phyloP scores from a whole-genome alignment of 2,797 vertebrate species.

The Pelochelys cantorii region DNA sequence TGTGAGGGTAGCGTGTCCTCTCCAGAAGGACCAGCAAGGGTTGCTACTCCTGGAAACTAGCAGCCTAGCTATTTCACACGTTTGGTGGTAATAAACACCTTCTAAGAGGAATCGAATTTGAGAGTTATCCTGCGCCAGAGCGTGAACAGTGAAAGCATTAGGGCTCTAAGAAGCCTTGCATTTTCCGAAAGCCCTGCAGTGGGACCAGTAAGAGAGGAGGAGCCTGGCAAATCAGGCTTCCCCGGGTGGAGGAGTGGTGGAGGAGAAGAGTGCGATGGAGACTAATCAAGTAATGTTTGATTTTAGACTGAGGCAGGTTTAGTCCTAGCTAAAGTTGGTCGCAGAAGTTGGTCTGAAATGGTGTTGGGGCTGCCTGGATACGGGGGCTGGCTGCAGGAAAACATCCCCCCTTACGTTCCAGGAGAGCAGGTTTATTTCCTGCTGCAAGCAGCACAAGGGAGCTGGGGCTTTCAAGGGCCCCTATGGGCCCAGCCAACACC shows the following conservation, averaged over 20 bases:
- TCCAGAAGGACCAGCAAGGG: not conserved
- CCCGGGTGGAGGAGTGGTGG: not conserved
- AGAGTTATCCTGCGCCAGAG: not conserved
- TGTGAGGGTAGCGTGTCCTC: not conserved
- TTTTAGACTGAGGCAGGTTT: not conserved
- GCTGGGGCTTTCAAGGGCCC: not conserved
- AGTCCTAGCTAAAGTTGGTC: not conserved
- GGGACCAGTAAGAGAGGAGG: not conserved
- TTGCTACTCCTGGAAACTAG: not conserved
- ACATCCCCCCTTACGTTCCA: accelerated
- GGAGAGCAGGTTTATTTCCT: not conserved
- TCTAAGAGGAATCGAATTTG: not conserved
- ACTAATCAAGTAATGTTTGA: not conserved
- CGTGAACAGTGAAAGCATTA: not conserved
- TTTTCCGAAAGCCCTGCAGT: not conserved
- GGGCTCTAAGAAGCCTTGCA: not conserved
- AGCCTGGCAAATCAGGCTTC: not conserved
- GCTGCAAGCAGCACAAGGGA: not conserved
- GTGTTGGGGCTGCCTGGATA: not conserved
- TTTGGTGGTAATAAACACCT: not conserved
- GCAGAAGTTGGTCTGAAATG: not conserved
- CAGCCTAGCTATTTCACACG: not conserved
- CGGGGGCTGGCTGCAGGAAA: not conserved
- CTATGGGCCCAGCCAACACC: not conserved
- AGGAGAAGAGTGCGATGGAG: not conserved